A percentile compares a stretch with the other conserved stretches of the same genome.
Conservation (phyloP, 2,888 invertebrate genomes). For the Pterobdella sp. region DNA sequence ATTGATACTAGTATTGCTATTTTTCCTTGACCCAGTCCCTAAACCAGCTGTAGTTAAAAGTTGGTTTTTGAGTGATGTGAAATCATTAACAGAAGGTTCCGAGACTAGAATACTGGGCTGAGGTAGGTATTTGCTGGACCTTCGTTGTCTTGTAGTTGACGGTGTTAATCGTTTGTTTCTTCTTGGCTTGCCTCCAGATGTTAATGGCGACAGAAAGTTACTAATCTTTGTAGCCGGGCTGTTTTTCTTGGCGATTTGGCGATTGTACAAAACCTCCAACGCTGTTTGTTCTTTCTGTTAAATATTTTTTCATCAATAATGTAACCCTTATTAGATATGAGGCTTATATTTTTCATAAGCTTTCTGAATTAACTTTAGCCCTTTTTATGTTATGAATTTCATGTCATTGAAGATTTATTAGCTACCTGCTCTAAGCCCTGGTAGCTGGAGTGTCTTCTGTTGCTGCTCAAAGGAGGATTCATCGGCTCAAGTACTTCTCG, state of each 20-base stretch:
- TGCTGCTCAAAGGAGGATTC: slow-evolving; percentile 13
- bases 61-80: slow-evolving; percentile 28
- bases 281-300: slow-evolving; percentile 22
- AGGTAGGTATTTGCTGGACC: slow-evolving; percentile 11
- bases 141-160: not conserved
- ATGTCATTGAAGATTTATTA: not conserved
- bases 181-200: not conserved
- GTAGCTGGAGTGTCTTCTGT: slow-evolving; percentile 32
- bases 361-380: not conserved
- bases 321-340: not conserved
- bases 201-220: slow-evolving; percentile 17
- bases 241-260: slow-evolving; percentile 20
- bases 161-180: slow-evolving; percentile 8
- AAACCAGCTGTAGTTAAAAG: slow-evolving; percentile 22
- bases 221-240: slow-evolving; percentile 14
- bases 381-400: not conserved
- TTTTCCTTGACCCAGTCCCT: slow-evolving; percentile 15
- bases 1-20: slow-evolving; percentile 26
- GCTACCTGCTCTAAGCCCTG: slow-evolving; percentile 31
- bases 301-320: not conserved
- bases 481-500: slow-evolving; percentile 8
- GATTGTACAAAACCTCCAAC: slow-evolving; percentile 24
- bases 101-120: slow-evolving; percentile 33
- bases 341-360: not conserved
- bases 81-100: slow-evolving; percentile 31